A percentile compares a stretch with the other conserved stretches of the same genome.
These are phyloP conservation scores for Smutsia temminckii DNA, from an alignment of 2,797 vertebrate genomes.

Conservation along the genomic window DNA sequence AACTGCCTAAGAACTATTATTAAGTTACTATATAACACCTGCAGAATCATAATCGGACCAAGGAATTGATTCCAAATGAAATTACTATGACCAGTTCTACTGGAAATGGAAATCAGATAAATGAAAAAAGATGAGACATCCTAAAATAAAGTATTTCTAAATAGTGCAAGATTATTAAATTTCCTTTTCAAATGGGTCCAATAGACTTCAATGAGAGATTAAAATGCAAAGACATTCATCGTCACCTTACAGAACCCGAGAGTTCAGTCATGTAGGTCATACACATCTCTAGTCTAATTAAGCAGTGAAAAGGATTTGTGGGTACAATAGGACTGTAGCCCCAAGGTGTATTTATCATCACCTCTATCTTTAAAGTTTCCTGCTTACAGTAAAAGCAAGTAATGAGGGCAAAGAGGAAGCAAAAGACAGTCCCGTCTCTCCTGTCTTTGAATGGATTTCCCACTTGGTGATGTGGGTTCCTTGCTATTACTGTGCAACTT, in stretches of 20 bases:
- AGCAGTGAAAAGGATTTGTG: constrained; percentile 48
- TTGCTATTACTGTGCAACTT: background rate
- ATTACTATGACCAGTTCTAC: constrained; percentile 32
- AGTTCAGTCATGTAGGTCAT: constrained; percentile 3
- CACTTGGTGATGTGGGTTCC: background rate
- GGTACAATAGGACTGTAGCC: background rate
- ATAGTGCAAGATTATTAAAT: constrained; percentile 55
- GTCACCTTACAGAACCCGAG: constrained; percentile 54
- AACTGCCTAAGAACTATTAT: constrained; percentile 64
- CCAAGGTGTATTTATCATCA: background rate
- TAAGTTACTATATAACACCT: constrained; percentile 70
- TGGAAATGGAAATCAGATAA: constrained; percentile 54
- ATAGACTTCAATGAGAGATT: constrained; percentile 32
- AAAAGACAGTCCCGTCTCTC: background rate
- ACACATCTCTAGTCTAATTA: constrained; percentile 55
- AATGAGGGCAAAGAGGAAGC: background rate
- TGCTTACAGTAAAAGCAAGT: background rate
- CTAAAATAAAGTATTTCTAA: constrained; percentile 61
- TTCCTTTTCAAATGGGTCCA: constrained; percentile 27
- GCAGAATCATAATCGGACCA: constrained; percentile 50
- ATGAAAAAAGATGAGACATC: constrained; percentile 42
- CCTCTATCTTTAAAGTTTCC: background rate
- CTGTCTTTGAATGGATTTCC: background rate
- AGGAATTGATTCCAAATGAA: constrained; percentile 58
- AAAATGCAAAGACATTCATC: constrained; percentile 56